Base-by-base conservation (phyloP, 2,888 invertebrate genomes). In the Sphaeridia pumilis region DNA sequence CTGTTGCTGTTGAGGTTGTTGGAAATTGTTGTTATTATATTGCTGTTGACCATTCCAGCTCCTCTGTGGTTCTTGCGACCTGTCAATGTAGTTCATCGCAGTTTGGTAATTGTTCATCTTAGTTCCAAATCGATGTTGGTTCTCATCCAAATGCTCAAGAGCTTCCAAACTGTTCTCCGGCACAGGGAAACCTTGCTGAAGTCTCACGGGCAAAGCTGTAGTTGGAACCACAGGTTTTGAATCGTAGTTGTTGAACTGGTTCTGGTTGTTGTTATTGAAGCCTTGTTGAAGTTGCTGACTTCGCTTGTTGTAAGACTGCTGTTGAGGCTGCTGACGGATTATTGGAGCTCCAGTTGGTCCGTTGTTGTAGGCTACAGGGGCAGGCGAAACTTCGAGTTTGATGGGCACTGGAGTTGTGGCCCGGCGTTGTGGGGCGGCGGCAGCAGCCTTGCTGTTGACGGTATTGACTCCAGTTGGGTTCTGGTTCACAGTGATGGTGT, bases 41-140 rank as follows among this genome's bases (percentile, higher is more conserved):
- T 34, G 22, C 14, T 43, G 43, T n/a, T 43, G 50, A n/a, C n/a
- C n/a, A n/a, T n/a, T n/a, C n/a, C n/a, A n/a, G n/a, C n/a, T n/a
- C n/a, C n/a, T n/a, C n/a, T n/a, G n/a, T n/a, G n/a, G n/a, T n/a
- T n/a, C n/a, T n/a, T n/a, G n/a, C 14, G 44, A 7, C 21, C 27
- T 26, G 22, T 46, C 31, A 22, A 44, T 43, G 43, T 50, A 50
- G 20, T 50, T 35, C 26, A 50, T 34, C 20, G 34, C 43, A 2
- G 34, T 27, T 27, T 41, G 31, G 25, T 50, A 50, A 31, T 50
- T 50, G 24, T 51, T 51, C 51, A 51, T 51, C 24, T 27, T 44
- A 14, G 45, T n/a, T 45, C 51, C 51, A 35, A 31, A 51, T 5
- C 45, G 45, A 14, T 35, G 34, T 3, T 14, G 7, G 10, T 10